Percentiles rank a stretch among this genome's conserved stretches.
These are phyloP conservation scores for Bergia puertoricense DNA, from an alignment of 92 coral and sea anemone genomes.

Conservation along the genomic window DNA sequence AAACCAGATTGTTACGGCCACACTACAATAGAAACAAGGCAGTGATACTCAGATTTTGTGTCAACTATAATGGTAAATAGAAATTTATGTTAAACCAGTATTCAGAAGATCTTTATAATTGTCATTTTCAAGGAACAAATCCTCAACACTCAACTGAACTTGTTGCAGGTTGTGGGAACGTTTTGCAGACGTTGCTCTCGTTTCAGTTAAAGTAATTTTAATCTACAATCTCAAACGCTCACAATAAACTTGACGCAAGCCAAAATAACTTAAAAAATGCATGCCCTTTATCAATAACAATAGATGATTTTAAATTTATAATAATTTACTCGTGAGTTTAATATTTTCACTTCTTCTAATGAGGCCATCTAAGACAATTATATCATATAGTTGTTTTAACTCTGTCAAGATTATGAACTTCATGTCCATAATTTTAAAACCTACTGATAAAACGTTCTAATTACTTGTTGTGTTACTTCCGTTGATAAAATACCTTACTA, in stretches of 20 bases:
- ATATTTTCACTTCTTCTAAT: background rate
- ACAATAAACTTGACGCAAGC: too few relatives aligned
- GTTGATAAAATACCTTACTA: too few relatives aligned
- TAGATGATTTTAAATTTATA: too few relatives aligned
- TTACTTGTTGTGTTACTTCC: too few relatives aligned
- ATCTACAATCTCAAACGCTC: background rate
- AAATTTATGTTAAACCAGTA: background rate
- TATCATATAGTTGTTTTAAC: too few relatives aligned
- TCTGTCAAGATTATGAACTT: too few relatives aligned
- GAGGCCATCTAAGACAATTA: background rate
- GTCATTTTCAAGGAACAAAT: too few relatives aligned
- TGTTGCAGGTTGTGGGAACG: background rate
- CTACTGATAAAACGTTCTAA: too few relatives aligned
- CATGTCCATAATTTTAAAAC: too few relatives aligned
- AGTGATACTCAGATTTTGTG: background rate
- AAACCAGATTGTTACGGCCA: constrained; percentile 86
- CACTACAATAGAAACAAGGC: constrained; percentile 62
- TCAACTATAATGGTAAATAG: background rate
- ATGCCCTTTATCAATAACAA: background rate
- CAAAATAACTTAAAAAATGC: too few relatives aligned
- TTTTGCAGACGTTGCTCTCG: background rate
- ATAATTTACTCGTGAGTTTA: too few relatives aligned
- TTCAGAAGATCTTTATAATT: background rate
- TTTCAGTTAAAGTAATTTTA: too few relatives aligned
- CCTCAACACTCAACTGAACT: background rate